These are phyloP conservation scores for Laothoe populi DNA, from an alignment of 2,888 invertebrate species.

Conservation along the genomic window DNA sequence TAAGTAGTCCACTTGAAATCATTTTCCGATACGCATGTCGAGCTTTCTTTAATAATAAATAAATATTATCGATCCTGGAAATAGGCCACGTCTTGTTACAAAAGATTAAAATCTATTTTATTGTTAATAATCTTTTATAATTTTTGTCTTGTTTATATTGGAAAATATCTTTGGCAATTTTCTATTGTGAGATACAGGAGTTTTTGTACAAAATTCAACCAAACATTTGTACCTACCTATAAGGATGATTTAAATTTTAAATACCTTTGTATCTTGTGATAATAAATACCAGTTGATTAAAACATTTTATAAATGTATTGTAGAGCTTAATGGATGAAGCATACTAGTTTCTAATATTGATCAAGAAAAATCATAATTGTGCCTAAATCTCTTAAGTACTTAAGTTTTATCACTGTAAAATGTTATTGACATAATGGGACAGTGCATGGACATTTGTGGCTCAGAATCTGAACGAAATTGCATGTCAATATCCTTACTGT, in stretches of 20 bases:
- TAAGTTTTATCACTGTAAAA: constrained; percentile 38
- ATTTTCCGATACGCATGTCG: constrained; percentile 54
- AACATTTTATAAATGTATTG: constrained; percentile 42
- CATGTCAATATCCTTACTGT: not conserved
- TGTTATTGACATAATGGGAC: constrained; percentile 5
- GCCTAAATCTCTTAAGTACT: constrained; percentile 53
- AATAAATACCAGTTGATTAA: constrained; percentile 37
- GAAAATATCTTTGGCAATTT: constrained; percentile 41
- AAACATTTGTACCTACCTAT: constrained; percentile 32
- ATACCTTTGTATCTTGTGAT: constrained; percentile 37
- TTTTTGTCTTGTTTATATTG: constrained; percentile 47
- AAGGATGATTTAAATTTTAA: constrained; percentile 38
- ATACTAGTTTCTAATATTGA: constrained; percentile 12
- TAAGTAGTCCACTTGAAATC: constrained; percentile 71
- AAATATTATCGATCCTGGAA: constrained; percentile 45
- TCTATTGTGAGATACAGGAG: constrained; percentile 40
- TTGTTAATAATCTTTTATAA: constrained; percentile 50
- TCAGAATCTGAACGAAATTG: not conserved
- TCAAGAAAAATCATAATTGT: constrained; percentile 35
- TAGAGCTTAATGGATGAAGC: constrained; percentile 46
- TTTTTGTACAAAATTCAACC: constrained; percentile 42
- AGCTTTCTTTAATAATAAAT: constrained; percentile 45
- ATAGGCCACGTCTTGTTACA: constrained; percentile 46
- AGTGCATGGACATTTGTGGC: constrained; percentile 8
- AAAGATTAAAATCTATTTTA: constrained; percentile 54